Evolutionary conservation across 2,113 vertebrate species (phyloP).

Genomic region (Crotophaga sulcirostris): DNA sequence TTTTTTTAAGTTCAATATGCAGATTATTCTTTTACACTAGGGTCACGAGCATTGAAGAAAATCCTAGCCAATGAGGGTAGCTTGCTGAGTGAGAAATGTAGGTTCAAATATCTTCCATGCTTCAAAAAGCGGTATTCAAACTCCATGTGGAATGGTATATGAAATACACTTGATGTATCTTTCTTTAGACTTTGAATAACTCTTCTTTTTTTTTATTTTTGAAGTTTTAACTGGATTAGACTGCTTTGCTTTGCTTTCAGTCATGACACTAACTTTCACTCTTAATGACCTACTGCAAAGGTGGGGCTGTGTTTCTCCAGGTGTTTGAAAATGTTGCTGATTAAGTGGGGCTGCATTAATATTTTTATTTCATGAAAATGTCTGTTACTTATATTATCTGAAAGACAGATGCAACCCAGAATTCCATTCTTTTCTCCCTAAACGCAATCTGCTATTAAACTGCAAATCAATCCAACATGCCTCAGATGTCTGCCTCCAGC

Average conservation of each 20-base stretch:
- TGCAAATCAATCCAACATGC: constrained; percentile 58
- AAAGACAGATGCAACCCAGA: background rate
- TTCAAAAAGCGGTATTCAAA: background rate
- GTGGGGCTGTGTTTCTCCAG: background rate
- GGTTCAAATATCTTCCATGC: background rate
- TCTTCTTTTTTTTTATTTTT: background rate
- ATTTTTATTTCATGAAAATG: background rate
- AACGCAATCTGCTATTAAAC: constrained; percentile 46
- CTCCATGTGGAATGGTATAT: background rate
- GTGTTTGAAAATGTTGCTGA: background rate
- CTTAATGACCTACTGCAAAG: background rate
- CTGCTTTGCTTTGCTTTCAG: background rate
- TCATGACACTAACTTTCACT: background rate
- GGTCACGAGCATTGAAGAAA: background rate
- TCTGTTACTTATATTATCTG: background rate
- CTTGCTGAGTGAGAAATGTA: background rate
- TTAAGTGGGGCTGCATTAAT: background rate
- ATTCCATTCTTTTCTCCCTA: constrained; percentile 23
- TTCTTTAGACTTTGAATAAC: background rate
- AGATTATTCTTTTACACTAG: background rate
- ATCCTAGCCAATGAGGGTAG: background rate
- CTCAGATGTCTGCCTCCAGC: constrained; percentile 57
- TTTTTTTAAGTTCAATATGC: background rate
- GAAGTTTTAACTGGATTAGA: background rate
- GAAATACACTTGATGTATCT: background rate